Percentiles rank a stretch among this genome's conserved stretches.
phyloP scores from a whole-genome alignment of 2,888 invertebrate genomes.

The Litoditis marina region DNA sequence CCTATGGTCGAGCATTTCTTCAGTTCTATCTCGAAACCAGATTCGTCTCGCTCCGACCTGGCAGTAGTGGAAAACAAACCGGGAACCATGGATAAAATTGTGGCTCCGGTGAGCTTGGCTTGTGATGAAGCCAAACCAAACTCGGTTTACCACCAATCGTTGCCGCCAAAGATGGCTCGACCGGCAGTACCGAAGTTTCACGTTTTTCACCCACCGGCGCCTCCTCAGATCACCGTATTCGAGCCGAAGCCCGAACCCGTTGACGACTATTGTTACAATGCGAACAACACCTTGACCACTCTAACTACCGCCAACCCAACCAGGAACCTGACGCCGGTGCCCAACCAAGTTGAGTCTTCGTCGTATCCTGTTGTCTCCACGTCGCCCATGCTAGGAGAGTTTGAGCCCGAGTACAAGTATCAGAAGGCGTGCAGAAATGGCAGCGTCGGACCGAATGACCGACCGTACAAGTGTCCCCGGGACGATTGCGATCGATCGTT shows the following conservation, averaged over 20 bases:
- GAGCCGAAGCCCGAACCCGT: conserved; percentile 39
- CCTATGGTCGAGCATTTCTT: conserved; percentile 60
- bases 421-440: not conserved
- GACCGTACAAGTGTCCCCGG: conserved; percentile 95
- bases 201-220: not conserved
- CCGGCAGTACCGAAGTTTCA: not conserved
- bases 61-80: too few species aligned
- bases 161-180: too few species aligned
- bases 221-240: conserved; percentile 13
- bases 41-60: conserved; percentile 5
- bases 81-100: too few species aligned
- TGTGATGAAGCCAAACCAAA: conserved; percentile 3
- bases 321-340: too few species aligned
- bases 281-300: not conserved
- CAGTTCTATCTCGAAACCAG: conserved; percentile 4
- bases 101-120: not conserved
- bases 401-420: not conserved
- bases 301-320: too few species aligned
- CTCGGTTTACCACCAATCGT: not conserved
- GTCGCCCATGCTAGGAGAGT: too few species aligned
- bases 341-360: too few species aligned
- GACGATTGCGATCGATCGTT: conserved; percentile 94
- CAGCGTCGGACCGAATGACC: conserved; percentile 71
- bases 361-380: too few species aligned
- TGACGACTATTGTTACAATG: conserved; percentile 33